These are phyloP conservation scores for Anoplopoma fimbria DNA, from an alignment of 2,113 vertebrate species.

Conservation along the genomic window DNA sequence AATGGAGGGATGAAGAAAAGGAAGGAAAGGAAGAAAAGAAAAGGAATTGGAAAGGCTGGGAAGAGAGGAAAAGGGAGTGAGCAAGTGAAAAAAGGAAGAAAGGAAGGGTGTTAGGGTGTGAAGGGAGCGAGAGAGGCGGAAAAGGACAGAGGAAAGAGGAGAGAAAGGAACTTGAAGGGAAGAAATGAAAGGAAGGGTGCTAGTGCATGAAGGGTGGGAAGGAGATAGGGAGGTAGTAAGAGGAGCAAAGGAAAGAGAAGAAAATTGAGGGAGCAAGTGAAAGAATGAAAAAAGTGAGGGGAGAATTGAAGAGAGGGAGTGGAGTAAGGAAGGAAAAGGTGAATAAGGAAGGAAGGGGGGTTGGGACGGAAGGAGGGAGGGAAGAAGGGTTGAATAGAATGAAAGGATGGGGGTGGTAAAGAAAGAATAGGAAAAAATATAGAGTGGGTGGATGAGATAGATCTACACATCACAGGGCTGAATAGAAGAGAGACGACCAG, in stretches of 20 bases:
- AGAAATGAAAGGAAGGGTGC: not conserved
- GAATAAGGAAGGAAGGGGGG: not conserved
- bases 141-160: too few relatives aligned
- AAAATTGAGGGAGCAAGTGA: not conserved
- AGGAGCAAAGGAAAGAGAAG: not conserved
- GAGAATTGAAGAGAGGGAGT: not conserved
- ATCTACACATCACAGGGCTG: slow-evolving; percentile 15
- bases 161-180: not conserved
- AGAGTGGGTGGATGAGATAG: not conserved
- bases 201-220: too few relatives aligned
- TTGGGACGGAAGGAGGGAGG: too few relatives aligned
- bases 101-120: too few relatives aligned
- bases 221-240: not conserved
- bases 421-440: too few relatives aligned
- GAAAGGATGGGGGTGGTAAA: not conserved
- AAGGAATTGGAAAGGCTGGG: too few relatives aligned
- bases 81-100: too few relatives aligned
- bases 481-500: slow-evolving; percentile 11
- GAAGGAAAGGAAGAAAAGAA: too few relatives aligned
- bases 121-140: too few relatives aligned
- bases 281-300: not conserved
- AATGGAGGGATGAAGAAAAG: not conserved
- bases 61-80: too few relatives aligned
- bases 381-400: not conserved
- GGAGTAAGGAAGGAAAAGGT: not conserved